phyloP scores from a whole-genome alignment of 2,888 invertebrate species.

The Agrotis segetum region DNA sequence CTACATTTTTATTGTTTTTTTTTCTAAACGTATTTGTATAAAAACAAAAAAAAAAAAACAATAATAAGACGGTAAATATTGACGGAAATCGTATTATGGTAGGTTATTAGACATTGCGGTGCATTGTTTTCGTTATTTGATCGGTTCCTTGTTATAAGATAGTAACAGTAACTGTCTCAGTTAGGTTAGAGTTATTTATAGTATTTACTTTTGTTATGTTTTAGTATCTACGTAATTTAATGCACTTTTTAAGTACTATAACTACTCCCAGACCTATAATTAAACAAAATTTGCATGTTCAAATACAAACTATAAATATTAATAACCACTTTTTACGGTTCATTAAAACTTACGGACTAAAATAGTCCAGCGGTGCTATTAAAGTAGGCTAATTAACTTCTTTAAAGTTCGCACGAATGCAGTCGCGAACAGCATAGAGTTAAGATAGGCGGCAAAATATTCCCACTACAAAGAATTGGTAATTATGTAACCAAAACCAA shows the following conservation, averaged over 20 bases:
- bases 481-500: slow-evolving; percentile 78
- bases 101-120: slow-evolving; percentile 44
- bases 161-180: background rate
- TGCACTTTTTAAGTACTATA: background rate
- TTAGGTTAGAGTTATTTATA: background rate
- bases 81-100: slow-evolving; percentile 31
- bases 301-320: slow-evolving; percentile 43
- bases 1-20: slow-evolving; percentile 81
- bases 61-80: slow-evolving; percentile 53
- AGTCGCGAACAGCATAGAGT: slow-evolving; percentile 48
- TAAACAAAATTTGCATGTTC: slow-evolving; percentile 31
- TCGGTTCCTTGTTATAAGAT: slow-evolving; percentile 21
- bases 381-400: slow-evolving; percentile 62
- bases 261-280: background rate
- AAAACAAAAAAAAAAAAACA: slow-evolving; percentile 29
- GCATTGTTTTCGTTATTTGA: slow-evolving; percentile 35
- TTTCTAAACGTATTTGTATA: slow-evolving; percentile 47
- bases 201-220: background rate
- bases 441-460: slow-evolving; percentile 49
- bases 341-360: slow-evolving; percentile 57
- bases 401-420: slow-evolving; percentile 62
- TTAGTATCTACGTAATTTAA: background rate
- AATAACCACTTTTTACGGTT: slow-evolving; percentile 48
- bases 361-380: slow-evolving; percentile 37
- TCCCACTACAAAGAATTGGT: slow-evolving; percentile 57